Evolutionary conservation across 2,888 invertebrate species (phyloP), one percentile per base, ranked within the genome.

Genomic region (Papilio gigon): DNA sequence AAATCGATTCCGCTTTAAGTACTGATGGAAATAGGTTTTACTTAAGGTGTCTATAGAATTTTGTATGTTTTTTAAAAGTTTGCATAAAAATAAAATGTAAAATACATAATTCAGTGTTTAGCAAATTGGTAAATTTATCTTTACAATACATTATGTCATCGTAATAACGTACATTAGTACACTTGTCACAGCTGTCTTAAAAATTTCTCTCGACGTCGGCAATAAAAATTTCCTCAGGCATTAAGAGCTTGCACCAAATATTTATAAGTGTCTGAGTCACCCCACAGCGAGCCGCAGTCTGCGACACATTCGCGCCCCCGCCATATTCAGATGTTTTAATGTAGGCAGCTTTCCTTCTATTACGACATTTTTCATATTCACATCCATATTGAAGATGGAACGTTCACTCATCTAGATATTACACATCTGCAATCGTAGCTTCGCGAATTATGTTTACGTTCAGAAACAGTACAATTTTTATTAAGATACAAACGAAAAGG

Each of bases 261-360:
- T 81, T 79, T 79, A 78, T 78, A 76, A 80, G 72, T 71, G 77
- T 78, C 78, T 74, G 71, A 79, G 79, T 78, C 80, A 82, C 84
- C 84, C 80, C 75, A 78, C 76, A 73, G 85, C 86, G 82, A 80
- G 75, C 78, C 78, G 75, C 76, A 74, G 77, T 78, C 73, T 75
- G 33, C 71, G 75, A 76, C 81, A 84, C 83, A 84, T 87, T 84
- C 81, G 80, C 84, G 81, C 87, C 88, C 86, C 84, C 85, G 83
- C 83, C 85, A 87, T 88, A 88, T 88, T 87, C 86, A 82, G 80
- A 84, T 83, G 84, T 83, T 83, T 88, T 88, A 88, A 88, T 86
- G 84, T 84, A 76, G 73, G 74, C 72, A 74, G 78, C 79, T 78
- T 77, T 78, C 76, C 77, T 47, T 73, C 80, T 80, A 83, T 84